Percentiles rank a stretch among this genome's conserved stretches.
Conservation (phyloP, 2,113 vertebrate genomes). For the Apistogramma diplotaenia region DNA sequence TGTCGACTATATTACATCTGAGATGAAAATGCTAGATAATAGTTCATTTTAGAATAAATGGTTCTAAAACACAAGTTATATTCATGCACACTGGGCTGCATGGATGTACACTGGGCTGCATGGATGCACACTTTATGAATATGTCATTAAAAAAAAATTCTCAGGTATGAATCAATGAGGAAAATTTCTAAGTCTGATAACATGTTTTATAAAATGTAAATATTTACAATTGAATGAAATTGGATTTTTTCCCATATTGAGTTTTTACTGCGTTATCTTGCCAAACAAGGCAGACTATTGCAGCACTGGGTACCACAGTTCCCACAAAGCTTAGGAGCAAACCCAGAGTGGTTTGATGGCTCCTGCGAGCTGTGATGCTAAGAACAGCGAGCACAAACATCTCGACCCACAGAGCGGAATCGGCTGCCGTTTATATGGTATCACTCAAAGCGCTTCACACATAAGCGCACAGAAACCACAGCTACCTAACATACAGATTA, state of each 20-base stretch:
- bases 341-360: neutral
- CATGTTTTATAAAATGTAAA: too few relatives aligned
- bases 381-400: neutral
- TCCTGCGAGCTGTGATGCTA: neutral
- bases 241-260: rapidly evolving
- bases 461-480: neutral
- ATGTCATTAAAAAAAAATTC: too few relatives aligned
- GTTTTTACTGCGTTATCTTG: neutral
- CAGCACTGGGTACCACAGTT: neutral
- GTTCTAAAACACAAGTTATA: too few relatives aligned
- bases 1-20: too few relatives aligned
- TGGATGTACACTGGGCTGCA: too few relatives aligned
- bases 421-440: neutral
- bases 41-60: too few relatives aligned
- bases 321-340: neutral
- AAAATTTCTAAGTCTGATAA: too few relatives aligned
- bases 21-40: too few relatives aligned
- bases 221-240: too few relatives aligned
- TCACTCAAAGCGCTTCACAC: neutral
- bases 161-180: too few relatives aligned
- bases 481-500: neutral
- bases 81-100: too few relatives aligned
- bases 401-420: neutral
- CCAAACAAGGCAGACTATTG: neutral
- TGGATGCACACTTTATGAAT: too few relatives aligned